Percentiles rank a stretch among this genome's conserved stretches.
These are phyloP conservation scores for Pachydiplax longipennis DNA, from an alignment of 2,888 invertebrate genomes.

Conservation along the genomic window DNA sequence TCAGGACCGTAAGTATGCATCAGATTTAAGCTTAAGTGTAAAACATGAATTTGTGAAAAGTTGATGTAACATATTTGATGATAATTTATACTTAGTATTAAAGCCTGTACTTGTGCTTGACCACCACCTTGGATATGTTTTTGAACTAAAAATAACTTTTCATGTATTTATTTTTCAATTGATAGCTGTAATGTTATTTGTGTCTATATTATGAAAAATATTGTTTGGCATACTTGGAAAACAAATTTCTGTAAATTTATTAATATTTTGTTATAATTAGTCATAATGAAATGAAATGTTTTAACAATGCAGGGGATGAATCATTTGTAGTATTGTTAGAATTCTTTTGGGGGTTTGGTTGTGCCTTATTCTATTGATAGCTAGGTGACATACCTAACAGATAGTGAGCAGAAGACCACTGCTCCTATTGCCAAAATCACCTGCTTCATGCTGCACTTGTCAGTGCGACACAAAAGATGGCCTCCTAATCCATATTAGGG, in stretches of 20 bases:
- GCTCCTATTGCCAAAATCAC: conserved; percentile 38
- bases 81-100: not conserved
- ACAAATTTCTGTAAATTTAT: not conserved
- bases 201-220: not conserved
- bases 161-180: not conserved
- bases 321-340: not conserved
- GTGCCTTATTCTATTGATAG: conserved; percentile 29
- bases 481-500: conserved; percentile 41
- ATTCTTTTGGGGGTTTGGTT: conserved; percentile 20
- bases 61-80: not conserved
- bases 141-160: not conserved
- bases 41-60: not conserved
- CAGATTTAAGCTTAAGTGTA: not conserved
- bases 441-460: conserved; percentile 22
- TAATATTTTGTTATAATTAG: not conserved
- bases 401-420: conserved; percentile 21
- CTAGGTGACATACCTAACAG: conserved; percentile 16
- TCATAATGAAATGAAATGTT: not conserved
- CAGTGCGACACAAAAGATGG: conserved; percentile 20
- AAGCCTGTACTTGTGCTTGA: conserved; percentile 27
- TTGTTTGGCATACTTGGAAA: not conserved
- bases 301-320: not conserved
- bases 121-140: not conserved
- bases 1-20: conserved; percentile 31
- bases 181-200: not conserved